Evolutionary conservation across 1,140 invertebrate genomes (phyloP).

Genomic region (Diachasma alloeum): DNA sequence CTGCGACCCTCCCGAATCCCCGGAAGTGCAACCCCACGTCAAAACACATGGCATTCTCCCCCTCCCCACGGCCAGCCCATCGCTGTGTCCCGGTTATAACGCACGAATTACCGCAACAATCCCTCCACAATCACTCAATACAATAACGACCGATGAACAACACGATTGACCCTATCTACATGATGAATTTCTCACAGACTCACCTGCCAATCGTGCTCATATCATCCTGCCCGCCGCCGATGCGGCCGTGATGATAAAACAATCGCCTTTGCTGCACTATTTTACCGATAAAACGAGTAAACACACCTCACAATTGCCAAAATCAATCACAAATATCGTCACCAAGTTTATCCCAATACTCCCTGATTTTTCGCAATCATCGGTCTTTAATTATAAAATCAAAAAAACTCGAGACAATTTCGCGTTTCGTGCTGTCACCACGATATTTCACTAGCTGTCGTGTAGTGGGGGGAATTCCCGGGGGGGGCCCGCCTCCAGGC

Average conservation of each 20-base stretch:
- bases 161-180: background rate
- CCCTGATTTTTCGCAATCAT: background rate
- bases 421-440: constrained; percentile 4
- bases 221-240: constrained; percentile 52
- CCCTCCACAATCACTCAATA: background rate
- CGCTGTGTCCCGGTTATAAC: background rate
- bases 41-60: constrained; percentile 49
- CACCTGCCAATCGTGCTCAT: constrained; percentile 64
- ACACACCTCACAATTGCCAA: background rate
- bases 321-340: background rate
- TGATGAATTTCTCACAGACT: constrained; percentile 36
- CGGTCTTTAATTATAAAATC: background rate
- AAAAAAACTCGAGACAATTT: background rate
- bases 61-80: constrained; percentile 6
- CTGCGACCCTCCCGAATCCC: too few species aligned
- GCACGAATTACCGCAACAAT: too few species aligned
- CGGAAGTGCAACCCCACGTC: background rate
- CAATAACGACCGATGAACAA: too few species aligned
- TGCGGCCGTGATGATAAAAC: background rate
- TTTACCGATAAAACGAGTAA: background rate
- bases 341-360: background rate
- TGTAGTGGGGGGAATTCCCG: constrained; percentile 17
- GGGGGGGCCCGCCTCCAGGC: constrained; percentile 19
- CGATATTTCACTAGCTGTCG: background rate
- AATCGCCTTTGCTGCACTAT: background rate